Base-by-base conservation (phyloP, 1,140 invertebrate species). In the Papilio helenus region DNA sequence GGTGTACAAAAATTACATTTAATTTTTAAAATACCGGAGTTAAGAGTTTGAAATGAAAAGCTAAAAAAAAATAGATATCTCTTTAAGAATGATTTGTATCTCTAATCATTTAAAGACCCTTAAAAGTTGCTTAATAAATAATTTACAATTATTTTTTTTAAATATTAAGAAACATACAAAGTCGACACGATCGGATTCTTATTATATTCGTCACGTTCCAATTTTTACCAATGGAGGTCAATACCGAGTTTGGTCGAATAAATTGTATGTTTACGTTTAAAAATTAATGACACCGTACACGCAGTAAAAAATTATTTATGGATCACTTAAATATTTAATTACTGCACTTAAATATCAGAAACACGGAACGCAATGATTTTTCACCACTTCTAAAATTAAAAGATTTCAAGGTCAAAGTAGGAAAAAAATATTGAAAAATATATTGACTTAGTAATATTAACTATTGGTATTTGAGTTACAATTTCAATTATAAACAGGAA, bases 161-260 rank as follows among this genome's bases (percentile, higher is more conserved):
- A 29, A 29, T 68, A 16, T 68, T 74, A 74, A 74, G 44, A 73
- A 73, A 73, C 20, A 46, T 73, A 23, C 72, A 23, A 74, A 74
- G 72, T 46, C 44, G 72, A 74, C 46, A 18, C 26, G 72, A 74
- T 74, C 72, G 72, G 72, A 46, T 73, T 42, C 23, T 79, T 81
- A 68, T 79, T 82, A 84, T 82, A 81, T 85, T 85, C 81, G 89
- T 89, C 89, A 88, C 86, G 91, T 89, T 92, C 91, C 80, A 90
- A 83, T 90, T 92, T 90, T 84, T 76, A 80, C 80, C 85, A 90
- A 90, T 86, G 85, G 86, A 74, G 90, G 91, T 92, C 90, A 90
- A 92, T 88, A 90, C 84, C 84, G 88, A 79, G 85, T 85, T 86
- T 80, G 80, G 80, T 82, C 80, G 83, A 79, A 83, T 29, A 74